Evolutionary conservation across 2,888 invertebrate species (phyloP), one percentile per base, ranked within the genome.

Genomic region (Gnatocerus cornutus): DNA sequence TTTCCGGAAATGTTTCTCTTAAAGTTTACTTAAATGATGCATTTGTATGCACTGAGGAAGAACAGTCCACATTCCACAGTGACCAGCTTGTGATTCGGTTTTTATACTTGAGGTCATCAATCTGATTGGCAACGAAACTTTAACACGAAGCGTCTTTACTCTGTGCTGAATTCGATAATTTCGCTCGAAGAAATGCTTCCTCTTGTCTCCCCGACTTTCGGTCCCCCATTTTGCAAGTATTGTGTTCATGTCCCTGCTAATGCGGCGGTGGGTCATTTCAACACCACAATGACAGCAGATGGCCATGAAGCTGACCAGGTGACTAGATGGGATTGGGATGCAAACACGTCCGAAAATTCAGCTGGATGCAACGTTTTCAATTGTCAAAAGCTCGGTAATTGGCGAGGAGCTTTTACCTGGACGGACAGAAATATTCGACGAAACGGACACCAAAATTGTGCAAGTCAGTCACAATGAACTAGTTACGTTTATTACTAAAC

Each of bases 231-330:
- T 77, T 76, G 76, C 72, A 73, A 64, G 39, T 10, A 29, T 58
- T 48, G 46, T 66, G 50, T 48, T 55, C 29, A 56, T 70, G 69
- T 64, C 70, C 68, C 56, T 59, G 71, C 55, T 67, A 46, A 48
- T 68, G 65, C 59, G 73, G 71, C 75, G 75, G 78, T 78, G 80
- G 81, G 81, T 81, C 81, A 82, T 81, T 81, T 81, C 80, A 79
- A 80, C 81, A 78, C 81, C 81, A 82, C 83, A 82, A 82, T 81
- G 82, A 82, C 81, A 82, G 83, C 83, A 83, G 83, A 82, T 83
- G 83, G 81, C 76, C 78, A 76, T 70, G 73, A 72, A 73, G 76
- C 77, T 81, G 82, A 81, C 82, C 82, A 82, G 82, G 81, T 82
- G 82, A 82, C 76, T 76, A 74, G 68, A 74, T 74, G 70, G 71